Conservation (phyloP, 2,797 vertebrate species). For the Tapirus indicus region DNA sequence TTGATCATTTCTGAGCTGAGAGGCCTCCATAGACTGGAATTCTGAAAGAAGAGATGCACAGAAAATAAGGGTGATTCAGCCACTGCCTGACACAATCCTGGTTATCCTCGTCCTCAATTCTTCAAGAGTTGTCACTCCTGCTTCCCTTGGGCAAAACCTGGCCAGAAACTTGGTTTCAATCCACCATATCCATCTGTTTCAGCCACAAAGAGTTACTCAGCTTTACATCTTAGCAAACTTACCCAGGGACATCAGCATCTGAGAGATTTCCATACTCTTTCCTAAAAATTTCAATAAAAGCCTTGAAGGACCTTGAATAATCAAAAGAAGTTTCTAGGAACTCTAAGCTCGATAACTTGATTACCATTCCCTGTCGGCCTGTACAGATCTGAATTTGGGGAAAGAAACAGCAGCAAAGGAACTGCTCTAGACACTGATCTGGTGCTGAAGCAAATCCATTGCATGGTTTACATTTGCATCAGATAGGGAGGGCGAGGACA, state of each 20-base stretch:
- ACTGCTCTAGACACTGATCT: conserved; percentile 90
- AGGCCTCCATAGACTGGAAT: neutral
- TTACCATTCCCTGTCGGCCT: conserved; percentile 88
- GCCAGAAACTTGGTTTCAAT: neutral
- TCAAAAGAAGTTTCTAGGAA: conserved; percentile 87
- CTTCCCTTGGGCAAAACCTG: neutral
- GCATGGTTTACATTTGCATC: neutral
- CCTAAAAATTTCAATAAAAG: conserved; percentile 78
- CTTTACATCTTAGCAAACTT: conserved; percentile 80
- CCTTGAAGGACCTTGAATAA: conserved; percentile 65
- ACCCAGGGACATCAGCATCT: conserved; percentile 82
- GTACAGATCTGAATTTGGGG: conserved; percentile 87
- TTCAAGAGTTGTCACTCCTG: rapidly evolving
- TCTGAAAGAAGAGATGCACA: neutral
- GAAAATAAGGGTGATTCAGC: neutral
- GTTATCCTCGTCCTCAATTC: neutral
- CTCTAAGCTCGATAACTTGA: conserved; percentile 91
- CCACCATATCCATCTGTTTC: neutral
- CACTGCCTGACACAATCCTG: neutral
- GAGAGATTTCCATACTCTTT: conserved; percentile 85
- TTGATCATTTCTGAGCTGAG: neutral
- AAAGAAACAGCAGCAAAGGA: conserved; percentile 76
- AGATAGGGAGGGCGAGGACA: neutral
- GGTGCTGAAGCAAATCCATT: conserved; percentile 89
- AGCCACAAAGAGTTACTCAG: neutral